Evolutionary conservation across 2,888 invertebrate genomes (phyloP), one percentile per base, ranked within the genome.

Genomic region (Elegia similella): DNA sequence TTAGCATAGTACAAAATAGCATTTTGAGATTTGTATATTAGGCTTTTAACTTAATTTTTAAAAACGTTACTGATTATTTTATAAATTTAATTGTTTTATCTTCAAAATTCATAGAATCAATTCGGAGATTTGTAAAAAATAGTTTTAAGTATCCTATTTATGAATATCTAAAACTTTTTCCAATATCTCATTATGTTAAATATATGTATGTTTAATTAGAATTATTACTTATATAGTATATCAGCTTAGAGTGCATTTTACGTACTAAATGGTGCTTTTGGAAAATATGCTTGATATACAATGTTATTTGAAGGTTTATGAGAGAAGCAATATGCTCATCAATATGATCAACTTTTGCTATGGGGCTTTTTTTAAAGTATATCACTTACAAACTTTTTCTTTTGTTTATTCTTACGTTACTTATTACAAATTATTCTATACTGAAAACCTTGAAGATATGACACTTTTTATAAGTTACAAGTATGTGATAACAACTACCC

Each of bases 241-340:
- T 47, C 48, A 47, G 52, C 52, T 56, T 57, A 44, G 38, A 48
- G 10, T 48, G 32, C 32, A 48, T 48, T 42, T 46, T 47, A 57
- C 48, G 42, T 53, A 53, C 13, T 52, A 44, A 52, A 42, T 53
- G 52, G 52, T 53, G 52, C 52, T 53, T 53, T 53, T 10, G 0
- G n/a, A 46, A 42, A 42, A 42, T 23, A 53, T 53, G 23, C 52
- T 42, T 53, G 42, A 42, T 47, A 30, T 30, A 13, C 23, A 23
- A 23, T 5, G 23, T 23, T 23, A 23, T 2, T 23, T 23, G 23
- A 23, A 23, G 5, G 23, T 5, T 5, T 23, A 23, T 3, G 23
- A 23, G 5, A 23, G 5, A 5, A 23, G 23, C 2, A 3, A 23
- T 23, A 23, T 23, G 23, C 23, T 23, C 23, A 23, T 23, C 23